Evolutionary conservation across 1,140 invertebrate genomes (phyloP), one percentile per base, ranked within the genome.

Genomic region (Diabrotica virgifera): DNA sequence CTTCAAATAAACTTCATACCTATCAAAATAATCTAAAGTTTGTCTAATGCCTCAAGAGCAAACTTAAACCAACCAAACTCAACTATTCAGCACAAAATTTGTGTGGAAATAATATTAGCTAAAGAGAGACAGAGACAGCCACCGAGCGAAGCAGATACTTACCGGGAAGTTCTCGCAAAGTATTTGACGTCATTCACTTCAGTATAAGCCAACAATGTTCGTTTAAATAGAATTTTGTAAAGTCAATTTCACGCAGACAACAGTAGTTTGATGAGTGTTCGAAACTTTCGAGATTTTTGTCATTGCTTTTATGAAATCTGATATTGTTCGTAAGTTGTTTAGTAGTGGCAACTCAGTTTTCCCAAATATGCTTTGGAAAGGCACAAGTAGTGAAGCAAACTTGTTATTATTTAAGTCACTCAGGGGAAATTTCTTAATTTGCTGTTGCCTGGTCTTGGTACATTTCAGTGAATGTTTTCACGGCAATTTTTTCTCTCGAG

Each of bases 1-100:
- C n/a, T 46, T n/a, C 40, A 46, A 10, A 46, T 46, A 6, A 46
- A 46, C n/a, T 10, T 46, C 40, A 8, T 10, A 46, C n/a, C 8
- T 10, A 46, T 46, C 40, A 46, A 46, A 46, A 2, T 46, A n/a
- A 10, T 8, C 40, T n/a, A n/a, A 46, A 46, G 40, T 46, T 46
- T 10, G 40, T n/a, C n/a, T 46, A 10, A 46, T n/a, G n/a, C 40
- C 40, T 46, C 40, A 10, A 46, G 40, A n/a, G 40, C n/a, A 46
- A 46, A 46, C n/a, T 46, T n/a, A 46, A 46, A 8, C 40, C 40
- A 46, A 46, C 40, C 40, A 46, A 46, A 46, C 40, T 46, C 40
- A 46, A 46, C 40, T 46, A 46, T 46, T 46, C 40, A 46, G 40
- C 40, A 46, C 40, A 46, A 46, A 46, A 46, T 46, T 46, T 46